A percentile compares a stretch with the other conserved stretches of the same genome.
Evolutionary conservation across 2,113 vertebrate species (phyloP).

Genomic region (Lophochroa leadbeateri): DNA sequence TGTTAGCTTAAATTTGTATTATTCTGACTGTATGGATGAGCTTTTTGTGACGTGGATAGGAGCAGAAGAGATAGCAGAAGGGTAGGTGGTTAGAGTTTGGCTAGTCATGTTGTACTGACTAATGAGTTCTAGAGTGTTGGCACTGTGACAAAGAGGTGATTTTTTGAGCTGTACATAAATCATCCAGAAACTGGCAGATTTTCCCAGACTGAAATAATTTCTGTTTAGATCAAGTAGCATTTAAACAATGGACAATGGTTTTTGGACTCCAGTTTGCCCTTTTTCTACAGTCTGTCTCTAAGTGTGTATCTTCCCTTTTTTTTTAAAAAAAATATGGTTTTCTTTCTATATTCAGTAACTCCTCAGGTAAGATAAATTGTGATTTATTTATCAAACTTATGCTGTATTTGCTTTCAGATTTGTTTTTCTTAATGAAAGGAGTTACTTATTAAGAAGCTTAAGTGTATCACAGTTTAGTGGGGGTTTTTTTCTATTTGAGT

Average conservation of each 20-base stretch:
- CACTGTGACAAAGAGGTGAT: not conserved
- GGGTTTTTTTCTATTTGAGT: not conserved
- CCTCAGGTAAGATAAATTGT: constrained; percentile 22
- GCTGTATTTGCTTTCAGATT: not conserved
- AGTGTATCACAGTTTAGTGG: not conserved
- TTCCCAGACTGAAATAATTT: not conserved
- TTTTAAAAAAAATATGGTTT: not conserved
- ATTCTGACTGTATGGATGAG: not conserved
- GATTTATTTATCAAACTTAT: not conserved
- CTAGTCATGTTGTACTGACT: not conserved
- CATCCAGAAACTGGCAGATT: not conserved
- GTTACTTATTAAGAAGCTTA: not conserved
- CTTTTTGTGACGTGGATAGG: not conserved
- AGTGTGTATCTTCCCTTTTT: not conserved
- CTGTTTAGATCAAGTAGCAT: not conserved
- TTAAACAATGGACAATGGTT: not conserved
- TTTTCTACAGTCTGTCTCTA: not conserved
- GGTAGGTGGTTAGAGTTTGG: not conserved
- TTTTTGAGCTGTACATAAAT: not conserved
- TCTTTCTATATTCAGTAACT: not conserved
- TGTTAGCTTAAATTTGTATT: not conserved
- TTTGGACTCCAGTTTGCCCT: not conserved
- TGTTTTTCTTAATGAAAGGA: not conserved
- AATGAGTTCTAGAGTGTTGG: not conserved
- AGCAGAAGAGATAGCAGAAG: not conserved